phyloP scores from a whole-genome alignment of 2,888 invertebrate genomes.

The Sphaerophoria taeniata region DNA sequence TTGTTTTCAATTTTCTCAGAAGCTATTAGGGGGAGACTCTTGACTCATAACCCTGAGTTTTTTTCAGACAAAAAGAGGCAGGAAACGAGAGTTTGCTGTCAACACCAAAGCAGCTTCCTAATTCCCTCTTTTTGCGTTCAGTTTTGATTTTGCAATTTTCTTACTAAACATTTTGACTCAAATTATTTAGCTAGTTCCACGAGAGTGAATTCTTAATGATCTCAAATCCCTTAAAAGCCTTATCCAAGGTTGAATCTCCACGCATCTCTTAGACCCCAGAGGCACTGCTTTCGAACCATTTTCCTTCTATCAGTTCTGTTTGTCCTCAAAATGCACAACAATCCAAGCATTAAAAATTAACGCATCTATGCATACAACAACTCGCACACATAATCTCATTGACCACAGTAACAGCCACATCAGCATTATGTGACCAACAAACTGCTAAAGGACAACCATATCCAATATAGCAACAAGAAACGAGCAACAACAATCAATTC shows the following conservation, averaged over 20 bases:
- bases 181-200: too few species aligned
- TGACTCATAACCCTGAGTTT: too few species aligned
- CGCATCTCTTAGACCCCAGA: background rate
- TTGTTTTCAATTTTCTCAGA: too few species aligned
- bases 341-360: slow-evolving; percentile 5
- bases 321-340: background rate
- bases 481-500: slow-evolving; percentile 45
- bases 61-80: too few species aligned
- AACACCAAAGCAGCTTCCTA: too few species aligned
- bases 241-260: background rate
- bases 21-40: too few species aligned
- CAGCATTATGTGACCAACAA: slow-evolving; percentile 17
- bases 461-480: too few species aligned
- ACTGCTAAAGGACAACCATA: background rate
- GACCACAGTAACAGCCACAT: background rate
- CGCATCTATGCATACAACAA: slow-evolving; percentile 20
- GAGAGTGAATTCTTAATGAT: too few species aligned
- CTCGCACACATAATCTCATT: background rate
- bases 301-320: background rate
- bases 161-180: too few species aligned
- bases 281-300: background rate
- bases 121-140: too few species aligned
- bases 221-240: background rate
- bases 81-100: too few species aligned
- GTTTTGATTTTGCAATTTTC: too few species aligned